phyloP scores from a whole-genome alignment of 2,888 invertebrate genomes.

The Mythimna lalbum region DNA sequence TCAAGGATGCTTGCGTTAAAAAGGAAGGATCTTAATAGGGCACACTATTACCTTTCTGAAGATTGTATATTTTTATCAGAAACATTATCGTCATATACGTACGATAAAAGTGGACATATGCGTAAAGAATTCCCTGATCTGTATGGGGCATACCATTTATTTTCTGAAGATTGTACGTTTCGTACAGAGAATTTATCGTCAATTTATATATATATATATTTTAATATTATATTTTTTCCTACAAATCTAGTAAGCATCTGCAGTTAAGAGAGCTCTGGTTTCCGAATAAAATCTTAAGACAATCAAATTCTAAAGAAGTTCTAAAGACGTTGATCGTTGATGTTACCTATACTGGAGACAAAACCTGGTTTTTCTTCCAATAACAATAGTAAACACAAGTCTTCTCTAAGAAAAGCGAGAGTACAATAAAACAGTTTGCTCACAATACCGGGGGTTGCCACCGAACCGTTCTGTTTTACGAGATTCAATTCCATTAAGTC shows the following conservation, averaged over 20 bases:
- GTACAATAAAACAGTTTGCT: constrained; percentile 61
- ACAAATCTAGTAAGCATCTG: not conserved
- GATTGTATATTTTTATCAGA: not conserved
- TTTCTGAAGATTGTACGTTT: no score
- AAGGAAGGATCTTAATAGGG: no score
- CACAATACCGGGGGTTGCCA: constrained; percentile 60
- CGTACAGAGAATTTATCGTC: no score
- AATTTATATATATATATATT: no score
- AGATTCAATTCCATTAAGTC: constrained; percentile 81
- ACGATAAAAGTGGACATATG: no score
- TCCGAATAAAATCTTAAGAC: not conserved
- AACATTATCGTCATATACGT: not conserved
- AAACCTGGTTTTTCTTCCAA: not conserved
- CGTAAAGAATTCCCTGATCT: not conserved
- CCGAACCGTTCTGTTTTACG: constrained; percentile 78
- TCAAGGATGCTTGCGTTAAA: no score
- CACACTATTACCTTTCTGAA: no score
- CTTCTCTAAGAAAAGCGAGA: constrained; percentile 4
- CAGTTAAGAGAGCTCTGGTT: not conserved
- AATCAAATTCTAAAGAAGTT: not conserved
- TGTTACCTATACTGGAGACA: not conserved
- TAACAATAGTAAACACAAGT: not conserved
- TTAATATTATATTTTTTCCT: no score
- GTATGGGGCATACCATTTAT: not conserved
- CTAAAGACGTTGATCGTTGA: no score